Conservation (phyloP, 64 coral and sea anemone genomes). For the Montipora cactus region DNA sequence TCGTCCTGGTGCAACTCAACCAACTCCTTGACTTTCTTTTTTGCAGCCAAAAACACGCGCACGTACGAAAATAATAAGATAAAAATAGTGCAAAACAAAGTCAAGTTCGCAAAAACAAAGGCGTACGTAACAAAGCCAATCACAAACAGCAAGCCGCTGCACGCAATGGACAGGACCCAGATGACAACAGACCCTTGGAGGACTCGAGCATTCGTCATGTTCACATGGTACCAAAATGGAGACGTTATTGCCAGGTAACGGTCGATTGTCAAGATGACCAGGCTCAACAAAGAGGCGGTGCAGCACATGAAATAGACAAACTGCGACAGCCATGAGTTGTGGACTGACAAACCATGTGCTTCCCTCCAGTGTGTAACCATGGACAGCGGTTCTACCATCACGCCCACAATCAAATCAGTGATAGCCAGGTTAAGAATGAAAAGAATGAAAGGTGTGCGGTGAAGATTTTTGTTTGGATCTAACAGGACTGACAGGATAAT, state of each 20-base stretch:
- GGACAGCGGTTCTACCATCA: slow-evolving; percentile 81
- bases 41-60: slow-evolving; percentile 70
- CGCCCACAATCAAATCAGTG: slow-evolving; percentile 76
- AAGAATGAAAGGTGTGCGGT: slow-evolving; percentile 78
- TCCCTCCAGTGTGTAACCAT: slow-evolving; percentile 79
- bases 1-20: slow-evolving; percentile 18
- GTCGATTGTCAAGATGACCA: slow-evolving; percentile 80
- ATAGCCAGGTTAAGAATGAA: slow-evolving; percentile 71
- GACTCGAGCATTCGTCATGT: slow-evolving; percentile 62
- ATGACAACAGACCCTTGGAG: slow-evolving; percentile 41
- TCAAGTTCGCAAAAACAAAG: slow-evolving; percentile 88
- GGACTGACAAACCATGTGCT: slow-evolving; percentile 43
- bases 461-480: slow-evolving; percentile 75
- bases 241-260: slow-evolving; percentile 81
- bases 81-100: slow-evolving; percentile 75
- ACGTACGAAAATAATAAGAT: slow-evolving; percentile 93
- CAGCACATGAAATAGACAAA: slow-evolving; percentile 87
- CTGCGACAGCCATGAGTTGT: slow-evolving; percentile 84
- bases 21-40: slow-evolving; percentile 50
- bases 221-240: slow-evolving; percentile 80
- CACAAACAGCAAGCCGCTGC: slow-evolving; percentile 68
- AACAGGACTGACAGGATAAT: slow-evolving; percentile 75
- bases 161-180: slow-evolving; percentile 70
- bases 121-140: slow-evolving; percentile 91
- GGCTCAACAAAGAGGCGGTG: slow-evolving; percentile 83